A percentile compares a stretch with the other conserved stretches of the same genome.
These are phyloP conservation scores for Patella caerulea DNA, from an alignment of 2,888 invertebrate species.

Conservation along the genomic window DNA sequence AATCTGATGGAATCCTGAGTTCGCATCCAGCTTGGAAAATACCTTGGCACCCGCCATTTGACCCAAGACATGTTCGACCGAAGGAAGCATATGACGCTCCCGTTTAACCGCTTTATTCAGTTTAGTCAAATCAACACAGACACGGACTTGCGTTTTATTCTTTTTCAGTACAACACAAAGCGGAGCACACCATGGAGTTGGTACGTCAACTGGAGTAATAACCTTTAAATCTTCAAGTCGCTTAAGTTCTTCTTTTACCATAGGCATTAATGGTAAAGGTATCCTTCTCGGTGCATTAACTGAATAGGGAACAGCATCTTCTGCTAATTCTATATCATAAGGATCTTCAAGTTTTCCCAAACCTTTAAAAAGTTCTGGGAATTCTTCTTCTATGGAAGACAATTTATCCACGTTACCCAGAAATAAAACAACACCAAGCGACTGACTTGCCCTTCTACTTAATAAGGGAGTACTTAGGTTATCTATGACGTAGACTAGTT, in stretches of 20 bases:
- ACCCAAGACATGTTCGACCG: too few species aligned
- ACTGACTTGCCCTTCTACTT: constrained; percentile 1
- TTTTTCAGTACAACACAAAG: too few species aligned
- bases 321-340: not conserved
- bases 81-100: too few species aligned
- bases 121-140: too few species aligned
- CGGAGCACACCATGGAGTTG: too few species aligned
- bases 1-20: constrained; percentile 22
- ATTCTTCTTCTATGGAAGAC: constrained; percentile 16
- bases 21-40: constrained; percentile 23
- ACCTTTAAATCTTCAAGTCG: not conserved
- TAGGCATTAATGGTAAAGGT: too few species aligned
- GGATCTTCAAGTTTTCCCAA: constrained; percentile 14
- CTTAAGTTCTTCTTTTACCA: constrained; percentile 19
- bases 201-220: too few species aligned
- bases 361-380: constrained; percentile 20
- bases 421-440: not conserved
- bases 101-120: too few species aligned
- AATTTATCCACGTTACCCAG: not conserved
- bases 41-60: not conserved
- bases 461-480: constrained; percentile 1
- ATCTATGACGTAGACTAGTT: constrained; percentile 2
- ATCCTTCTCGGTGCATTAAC: too few species aligned
- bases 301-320: not conserved
- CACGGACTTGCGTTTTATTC: too few species aligned